Evolutionary conservation across 2,797 vertebrate genomes (phyloP), one percentile per base, ranked within the genome.

Genomic region (Sylvilagus floridanus): DNA sequence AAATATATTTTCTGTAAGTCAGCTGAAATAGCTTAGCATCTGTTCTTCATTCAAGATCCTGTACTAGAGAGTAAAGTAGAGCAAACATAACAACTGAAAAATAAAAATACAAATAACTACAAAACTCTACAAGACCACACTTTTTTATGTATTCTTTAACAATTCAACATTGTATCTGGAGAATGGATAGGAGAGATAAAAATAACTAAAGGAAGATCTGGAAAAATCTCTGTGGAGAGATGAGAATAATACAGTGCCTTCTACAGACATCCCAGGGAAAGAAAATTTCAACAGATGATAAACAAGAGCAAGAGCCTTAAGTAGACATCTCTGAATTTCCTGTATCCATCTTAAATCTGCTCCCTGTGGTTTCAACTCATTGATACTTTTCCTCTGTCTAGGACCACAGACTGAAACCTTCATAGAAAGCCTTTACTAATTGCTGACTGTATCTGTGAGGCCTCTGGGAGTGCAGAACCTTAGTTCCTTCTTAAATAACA

Each of bases 341-440:
- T 22, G 0, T 60, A 52, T n/a, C 71, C 83, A 7, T 52, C 47
- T 81, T 57, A 93, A 88, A 71, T 91, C 4, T 16, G 13, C 35
- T 78, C 11, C 66, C 30, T 88, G 63, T 47, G 63, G 91, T 88
- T 75, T 68, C 50, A 83, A 28, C 14, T 52, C n/a, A 65, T 10
- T 76, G 78, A 52, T 68, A 73, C 35, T 84, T 68, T 42, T 78
- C 47, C 62, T 84, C 24, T 71, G 52, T 30, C 52, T 47, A 54
- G 35, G 19, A 32, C 88, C 52, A 90, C 1, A 28, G n/a, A 14
- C 60, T 82, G 35, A 37, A 47, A 8, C 42, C 87, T 92, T 69
- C 66, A 78, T 90, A 95, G 77, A 63, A 82, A n/a, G 60, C 12
- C 86, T 93, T 83, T 82, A 79, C 72, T 94, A 91, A 84, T 65